Base-by-base conservation (phyloP, 2,888 invertebrate species). In the Chesias legatella region DNA sequence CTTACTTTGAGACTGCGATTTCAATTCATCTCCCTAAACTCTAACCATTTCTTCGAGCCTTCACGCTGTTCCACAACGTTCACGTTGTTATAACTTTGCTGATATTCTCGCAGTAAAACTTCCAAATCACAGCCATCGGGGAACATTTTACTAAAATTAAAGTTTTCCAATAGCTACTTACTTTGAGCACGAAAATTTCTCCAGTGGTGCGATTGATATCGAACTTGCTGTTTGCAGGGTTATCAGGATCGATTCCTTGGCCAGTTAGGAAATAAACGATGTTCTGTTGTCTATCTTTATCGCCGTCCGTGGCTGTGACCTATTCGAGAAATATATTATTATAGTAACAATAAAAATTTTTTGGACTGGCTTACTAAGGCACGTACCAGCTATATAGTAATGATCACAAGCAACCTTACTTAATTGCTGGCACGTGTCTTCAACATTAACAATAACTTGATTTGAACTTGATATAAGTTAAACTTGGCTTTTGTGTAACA, bases 281-380 rank as follows among this genome's bases (percentile, higher is more conserved):
- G 79, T 96, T 95, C 79, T 97, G 97, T 40, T 95, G 95, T 54
- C 98, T 92, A 77, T 98, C 97, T 73, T 96, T 95, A 83, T 98
- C 98, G 33, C 98, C 98, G 80, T 98, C 98, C 6, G 96, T 96
- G 26, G 98, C 98, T 43, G 95, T 95, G 54, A 98, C 98, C 98
- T 98, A 86, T 53, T 45, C 39, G 9, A 35, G 21, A 47, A 44
- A 49, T 41, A 35, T 21, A 31, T 10, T 31, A 22, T 10, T 40
- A 32, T 39, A 39, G 27, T 13, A 36, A 32, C 24, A 26, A 48
- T 17, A 13, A 20, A 13, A 31, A 25, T 20, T 5, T 22, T 20
- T 6, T 3, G 20, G 20, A 20, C 4, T 6, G 3, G 4, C 20
- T 20, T n/a, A 22, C 9, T 9, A 9, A 26, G 5, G 10, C 0